phyloP scores from a whole-genome alignment of 2,888 invertebrate genomes.

The Tachina grossa region DNA sequence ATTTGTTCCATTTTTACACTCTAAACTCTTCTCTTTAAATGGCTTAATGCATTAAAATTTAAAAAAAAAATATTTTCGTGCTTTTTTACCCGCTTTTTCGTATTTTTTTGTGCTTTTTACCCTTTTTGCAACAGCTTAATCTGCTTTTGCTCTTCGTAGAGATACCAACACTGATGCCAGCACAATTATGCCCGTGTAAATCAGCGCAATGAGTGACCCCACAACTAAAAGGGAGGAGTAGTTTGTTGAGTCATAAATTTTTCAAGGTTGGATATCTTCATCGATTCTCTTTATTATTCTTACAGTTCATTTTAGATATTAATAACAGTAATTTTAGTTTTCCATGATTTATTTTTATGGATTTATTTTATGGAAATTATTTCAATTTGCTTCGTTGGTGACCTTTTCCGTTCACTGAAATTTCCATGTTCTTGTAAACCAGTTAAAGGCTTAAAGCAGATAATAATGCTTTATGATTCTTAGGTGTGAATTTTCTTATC shows the following conservation, averaged over 20 bases:
- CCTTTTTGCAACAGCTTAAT: no score
- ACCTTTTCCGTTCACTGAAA: constrained; percentile 1
- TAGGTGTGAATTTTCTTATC: constrained; percentile 4
- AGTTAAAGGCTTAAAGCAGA: constrained; percentile 4
- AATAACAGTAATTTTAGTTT: constrained; percentile 11
- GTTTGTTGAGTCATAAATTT: constrained; percentile 6
- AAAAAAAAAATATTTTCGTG: no score
- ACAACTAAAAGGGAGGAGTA: no score
- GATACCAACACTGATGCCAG: no score
- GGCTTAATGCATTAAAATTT: no score
- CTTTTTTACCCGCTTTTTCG: no score
- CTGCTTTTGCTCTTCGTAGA: no score
- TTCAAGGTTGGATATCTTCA: constrained; percentile 74
- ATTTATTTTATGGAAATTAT: neutral
- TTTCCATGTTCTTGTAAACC: neutral
- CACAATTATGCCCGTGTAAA: no score
- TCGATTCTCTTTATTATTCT: neutral
- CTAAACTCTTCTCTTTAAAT: no score
- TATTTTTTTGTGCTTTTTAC: no score
- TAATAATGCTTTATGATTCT: neutral
- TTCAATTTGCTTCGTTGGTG: neutral
- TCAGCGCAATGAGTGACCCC: no score
- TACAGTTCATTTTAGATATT: neutral
- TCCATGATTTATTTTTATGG: constrained; percentile 11
- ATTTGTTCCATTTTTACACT: no score